Conservation (phyloP, 35 echinoderm and acorn worm genomes). For the Lytechinus variegatus region DNA sequence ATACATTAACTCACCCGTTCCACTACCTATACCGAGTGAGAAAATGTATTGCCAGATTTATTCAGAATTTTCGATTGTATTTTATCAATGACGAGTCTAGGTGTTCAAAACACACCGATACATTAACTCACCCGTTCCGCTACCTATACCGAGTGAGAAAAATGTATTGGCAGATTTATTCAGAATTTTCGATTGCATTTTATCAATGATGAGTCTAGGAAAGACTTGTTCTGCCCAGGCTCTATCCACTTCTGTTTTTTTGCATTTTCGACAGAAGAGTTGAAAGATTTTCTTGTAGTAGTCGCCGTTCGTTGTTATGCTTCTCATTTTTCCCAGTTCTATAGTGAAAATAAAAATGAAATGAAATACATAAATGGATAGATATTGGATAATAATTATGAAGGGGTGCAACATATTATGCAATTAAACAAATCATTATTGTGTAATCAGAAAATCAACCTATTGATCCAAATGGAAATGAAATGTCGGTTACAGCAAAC, state of each 20-base stretch:
- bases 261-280: conserved; percentile 6
- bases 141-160: neutral
- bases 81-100: neutral
- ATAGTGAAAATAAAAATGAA: too few species aligned
- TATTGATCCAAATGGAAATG: too few species aligned
- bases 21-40: conserved; percentile 9
- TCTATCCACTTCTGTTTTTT: neutral
- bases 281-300: conserved; percentile 30
- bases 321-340: neutral
- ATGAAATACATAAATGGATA: too few species aligned
- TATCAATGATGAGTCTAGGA: neutral
- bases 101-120: too few species aligned
- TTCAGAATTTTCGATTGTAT: neutral
- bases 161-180: neutral
- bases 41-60: neutral
- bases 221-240: neutral
- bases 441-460: too few species aligned
- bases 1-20: neutral
- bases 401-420: too few species aligned
- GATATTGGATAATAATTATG: too few species aligned
- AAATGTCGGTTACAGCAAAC: too few species aligned
- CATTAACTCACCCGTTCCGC: neutral
- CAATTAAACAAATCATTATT: too few species aligned
- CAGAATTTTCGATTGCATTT: neutral
- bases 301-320: conserved; percentile 30